Evolutionary conservation across 2,113 vertebrate genomes (phyloP).

Genomic region (Pseudorectes ferrugineus): DNA sequence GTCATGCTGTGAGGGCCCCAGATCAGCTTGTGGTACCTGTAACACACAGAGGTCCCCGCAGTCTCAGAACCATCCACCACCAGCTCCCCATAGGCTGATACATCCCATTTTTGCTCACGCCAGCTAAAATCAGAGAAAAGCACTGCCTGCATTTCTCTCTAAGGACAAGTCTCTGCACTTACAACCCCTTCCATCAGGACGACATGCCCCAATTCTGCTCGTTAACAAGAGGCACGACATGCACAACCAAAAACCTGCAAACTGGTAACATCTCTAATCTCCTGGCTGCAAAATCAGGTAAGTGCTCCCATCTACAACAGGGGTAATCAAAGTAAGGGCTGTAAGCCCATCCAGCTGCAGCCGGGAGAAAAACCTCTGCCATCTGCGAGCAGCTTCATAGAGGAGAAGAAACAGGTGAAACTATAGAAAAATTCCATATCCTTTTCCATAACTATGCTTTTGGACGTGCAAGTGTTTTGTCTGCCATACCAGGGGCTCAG

Average conservation of each 20-base stretch:
- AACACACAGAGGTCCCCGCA: conserved; percentile 8
- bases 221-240: accelerated
- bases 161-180: neutral
- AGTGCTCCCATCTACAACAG: neutral
- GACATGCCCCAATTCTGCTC: neutral
- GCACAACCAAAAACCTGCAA: neutral
- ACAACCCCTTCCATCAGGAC: neutral
- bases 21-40: conserved; percentile 93
- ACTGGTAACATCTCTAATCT: neutral
- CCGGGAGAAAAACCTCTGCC: neutral
- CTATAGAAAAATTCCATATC: neutral
- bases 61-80: neutral
- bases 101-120: neutral
- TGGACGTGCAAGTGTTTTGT: neutral
- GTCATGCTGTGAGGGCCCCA: conserved; percentile 86
- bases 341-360: neutral
- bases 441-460: neutral
- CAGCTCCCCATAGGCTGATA: neutral
- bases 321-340: neutral
- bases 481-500: neutral
- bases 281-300: neutral
- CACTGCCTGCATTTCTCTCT: neutral
- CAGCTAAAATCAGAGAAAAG: neutral
- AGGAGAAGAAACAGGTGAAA: neutral
- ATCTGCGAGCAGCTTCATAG: accelerated